phyloP scores from a whole-genome alignment of 2,888 invertebrate genomes.

The Zhuqinia jingwanae region DNA sequence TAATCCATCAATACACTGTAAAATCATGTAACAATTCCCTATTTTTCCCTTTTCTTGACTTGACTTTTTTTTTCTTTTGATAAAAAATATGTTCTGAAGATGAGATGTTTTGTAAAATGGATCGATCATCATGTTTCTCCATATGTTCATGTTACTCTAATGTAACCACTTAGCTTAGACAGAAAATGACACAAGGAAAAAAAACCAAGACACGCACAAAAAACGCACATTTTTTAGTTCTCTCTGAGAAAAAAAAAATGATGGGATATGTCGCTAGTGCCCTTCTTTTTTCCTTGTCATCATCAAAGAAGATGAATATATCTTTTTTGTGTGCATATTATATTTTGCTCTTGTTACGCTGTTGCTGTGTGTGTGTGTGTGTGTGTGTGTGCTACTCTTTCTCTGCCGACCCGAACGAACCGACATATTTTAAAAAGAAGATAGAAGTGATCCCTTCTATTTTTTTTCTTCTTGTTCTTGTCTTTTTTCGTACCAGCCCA shows the following conservation, averaged over 20 bases:
- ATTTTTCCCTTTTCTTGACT: conserved; percentile 29
- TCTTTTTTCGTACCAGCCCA: conserved; percentile 34
- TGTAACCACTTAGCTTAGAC: conserved; percentile 56
- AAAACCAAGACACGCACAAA: neutral
- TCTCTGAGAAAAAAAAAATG: neutral
- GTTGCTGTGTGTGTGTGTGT: too few relatives aligned
- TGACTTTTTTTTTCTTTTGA: neutral
- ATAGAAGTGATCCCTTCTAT: neutral
- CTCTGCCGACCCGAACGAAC: too few relatives aligned
- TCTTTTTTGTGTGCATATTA: too few relatives aligned
- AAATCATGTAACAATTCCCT: neutral
- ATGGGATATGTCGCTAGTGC: neutral
- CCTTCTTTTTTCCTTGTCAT: neutral
- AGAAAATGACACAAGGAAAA: too few relatives aligned
- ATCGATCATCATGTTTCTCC: conserved; percentile 42
- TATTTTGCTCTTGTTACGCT: too few relatives aligned
- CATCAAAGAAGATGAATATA: too few relatives aligned
- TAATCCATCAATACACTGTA: conserved; percentile 49
- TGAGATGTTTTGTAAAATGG: conserved; percentile 32
- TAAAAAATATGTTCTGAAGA: conserved; percentile 13
- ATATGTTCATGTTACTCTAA: conserved; percentile 27
- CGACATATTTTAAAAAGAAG: neutral
- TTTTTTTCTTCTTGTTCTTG: neutral
- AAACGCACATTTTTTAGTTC: neutral
- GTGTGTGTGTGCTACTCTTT: too few relatives aligned